A percentile compares a stretch with the other conserved stretches of the same genome.
phyloP scores from a whole-genome alignment of 2,888 invertebrate genomes.

The Eilema sororculum region DNA sequence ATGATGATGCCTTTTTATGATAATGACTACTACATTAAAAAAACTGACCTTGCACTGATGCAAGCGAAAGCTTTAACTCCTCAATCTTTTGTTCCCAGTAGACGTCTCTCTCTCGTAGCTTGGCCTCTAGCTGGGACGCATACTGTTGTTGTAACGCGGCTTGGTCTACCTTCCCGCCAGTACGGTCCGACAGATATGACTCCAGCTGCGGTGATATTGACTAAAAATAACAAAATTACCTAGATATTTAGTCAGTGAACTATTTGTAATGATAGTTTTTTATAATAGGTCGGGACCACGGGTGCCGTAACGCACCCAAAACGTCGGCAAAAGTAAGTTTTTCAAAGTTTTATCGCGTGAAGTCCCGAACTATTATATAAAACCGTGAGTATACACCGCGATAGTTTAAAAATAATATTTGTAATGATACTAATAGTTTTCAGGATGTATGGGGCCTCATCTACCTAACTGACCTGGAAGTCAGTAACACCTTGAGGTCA shows the following conservation, averaged over 20 bases:
- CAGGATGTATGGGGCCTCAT: not conserved
- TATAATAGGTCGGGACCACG: too few relatives aligned
- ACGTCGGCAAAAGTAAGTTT: too few relatives aligned
- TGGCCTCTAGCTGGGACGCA: conserved; percentile 87
- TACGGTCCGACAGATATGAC: conserved; percentile 77
- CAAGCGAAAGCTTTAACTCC: conserved; percentile 84
- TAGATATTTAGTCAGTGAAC: too few relatives aligned
- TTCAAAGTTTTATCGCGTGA: too few relatives aligned
- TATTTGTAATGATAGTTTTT: too few relatives aligned
- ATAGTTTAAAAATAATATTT: too few relatives aligned
- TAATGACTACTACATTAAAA: not conserved
- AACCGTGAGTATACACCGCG: too few relatives aligned
- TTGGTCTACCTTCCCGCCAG: conserved; percentile 77
- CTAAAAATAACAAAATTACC: conserved; percentile 57
- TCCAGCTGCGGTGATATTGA: conserved; percentile 83
- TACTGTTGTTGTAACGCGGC: conserved; percentile 86
- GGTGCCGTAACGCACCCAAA: too few relatives aligned
- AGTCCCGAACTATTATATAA: too few relatives aligned
- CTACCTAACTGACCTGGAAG: not conserved
- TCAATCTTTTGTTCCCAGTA: conserved; percentile 89
- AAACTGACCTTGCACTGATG: conserved; percentile 90
- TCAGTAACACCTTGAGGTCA: too few relatives aligned
- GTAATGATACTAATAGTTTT: not conserved
- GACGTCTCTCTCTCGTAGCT: conserved; percentile 86
- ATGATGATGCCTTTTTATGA: not conserved